These are phyloP conservation scores for Pipistrellus pygmaeus DNA, from an alignment of 2,797 vertebrate genomes.

Conservation along the genomic window DNA sequence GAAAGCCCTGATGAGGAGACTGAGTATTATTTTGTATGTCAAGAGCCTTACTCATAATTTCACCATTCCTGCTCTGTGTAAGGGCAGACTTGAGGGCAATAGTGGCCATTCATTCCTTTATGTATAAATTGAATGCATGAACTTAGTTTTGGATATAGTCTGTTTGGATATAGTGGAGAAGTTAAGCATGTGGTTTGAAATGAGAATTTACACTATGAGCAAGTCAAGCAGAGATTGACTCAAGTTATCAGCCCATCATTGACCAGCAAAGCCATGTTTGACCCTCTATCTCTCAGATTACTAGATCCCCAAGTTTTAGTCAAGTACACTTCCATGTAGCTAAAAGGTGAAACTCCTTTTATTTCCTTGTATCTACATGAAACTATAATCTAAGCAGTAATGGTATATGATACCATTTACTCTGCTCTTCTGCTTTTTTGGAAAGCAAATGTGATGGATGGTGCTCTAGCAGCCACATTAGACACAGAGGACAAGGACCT, in stretches of 20 bases:
- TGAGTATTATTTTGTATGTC: neutral
- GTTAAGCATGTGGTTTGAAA: neutral
- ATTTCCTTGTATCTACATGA: neutral
- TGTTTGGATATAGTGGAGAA: neutral
- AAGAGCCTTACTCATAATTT: neutral
- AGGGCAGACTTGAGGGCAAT: neutral
- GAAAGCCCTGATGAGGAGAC: neutral
- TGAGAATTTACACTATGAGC: neutral
- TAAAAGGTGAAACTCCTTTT: neutral
- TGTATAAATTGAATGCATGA: neutral
- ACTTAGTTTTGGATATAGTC: neutral
- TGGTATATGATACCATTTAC: neutral
- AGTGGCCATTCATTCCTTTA: neutral
- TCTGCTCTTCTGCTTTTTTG: neutral
- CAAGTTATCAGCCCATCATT: neutral
- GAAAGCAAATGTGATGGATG: neutral
- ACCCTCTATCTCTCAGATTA: neutral
- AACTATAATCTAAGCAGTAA: neutral
- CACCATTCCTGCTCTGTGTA: neutral
- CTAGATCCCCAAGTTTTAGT: neutral
- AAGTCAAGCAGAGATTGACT: conserved; percentile 1
- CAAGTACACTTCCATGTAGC: neutral
- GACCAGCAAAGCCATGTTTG: neutral
- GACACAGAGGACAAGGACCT: neutral
- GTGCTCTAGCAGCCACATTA: neutral